Evolutionary conservation across 2,797 vertebrate genomes (phyloP), one percentile per base, ranked within the genome.

Genomic region (Gadopsis marmoratus): DNA sequence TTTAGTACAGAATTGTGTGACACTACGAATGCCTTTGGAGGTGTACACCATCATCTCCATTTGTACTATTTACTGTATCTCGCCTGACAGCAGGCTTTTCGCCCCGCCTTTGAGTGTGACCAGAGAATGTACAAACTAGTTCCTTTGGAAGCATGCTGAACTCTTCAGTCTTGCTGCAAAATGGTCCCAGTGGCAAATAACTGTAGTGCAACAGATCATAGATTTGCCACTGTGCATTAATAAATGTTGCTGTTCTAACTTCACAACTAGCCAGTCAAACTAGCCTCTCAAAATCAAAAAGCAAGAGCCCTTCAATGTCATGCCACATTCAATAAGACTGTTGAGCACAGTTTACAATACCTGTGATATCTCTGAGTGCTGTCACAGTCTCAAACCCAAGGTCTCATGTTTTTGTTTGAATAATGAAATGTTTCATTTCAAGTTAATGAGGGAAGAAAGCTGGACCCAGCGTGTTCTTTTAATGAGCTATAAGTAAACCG

Each of bases 401-500:
- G 83, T 80, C 72, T 87, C 55, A 14, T 85, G 67, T 71, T 78
- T 89, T 79, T 70, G 31, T 84, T 83, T 89, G 58, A 92, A 80
- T 84, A 74, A 82, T 81, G 55, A 64, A 91, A 83, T 82, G 37
- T 85, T 88, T 79, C 84, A 88, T 85, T 86, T 83, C 76, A 59
- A 89, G 85, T 62, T 86, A 88, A 88, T 83, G 72, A 85, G 56
- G 39, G 4, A 51, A 39, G 54, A 75, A 72, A 55, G 13, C 50
- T 61, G 33, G 35, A 81, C 73, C 79, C 66, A 64, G 72, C 82
- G 78, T 81, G 72, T 89, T 89, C 45, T 86, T 88, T 86, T 91
- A 88, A 93, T 92, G 89, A 88, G 79, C 80, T 90, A 72, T 80
- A 89, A 80, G 75, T 72, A 82, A 93, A 86, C 74, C 84, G 86